Conservation (phyloP, 2,113 vertebrate species). For the Bujurquina vittata region DNA sequence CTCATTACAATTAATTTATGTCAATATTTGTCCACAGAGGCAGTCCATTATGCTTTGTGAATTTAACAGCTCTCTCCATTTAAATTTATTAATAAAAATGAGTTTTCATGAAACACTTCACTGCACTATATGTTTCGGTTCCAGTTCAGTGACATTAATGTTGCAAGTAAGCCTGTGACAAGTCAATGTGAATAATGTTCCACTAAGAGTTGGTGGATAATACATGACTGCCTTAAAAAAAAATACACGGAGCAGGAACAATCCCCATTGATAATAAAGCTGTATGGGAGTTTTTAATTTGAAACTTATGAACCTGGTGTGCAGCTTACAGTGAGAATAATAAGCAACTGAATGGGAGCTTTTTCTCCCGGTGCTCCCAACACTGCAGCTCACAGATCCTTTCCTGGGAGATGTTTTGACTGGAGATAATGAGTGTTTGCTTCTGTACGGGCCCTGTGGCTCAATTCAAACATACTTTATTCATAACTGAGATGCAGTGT, state of each 20-base stretch:
- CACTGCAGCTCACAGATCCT: not conserved
- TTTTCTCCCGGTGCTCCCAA: not conserved
- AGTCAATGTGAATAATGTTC: not conserved
- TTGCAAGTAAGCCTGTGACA: not conserved
- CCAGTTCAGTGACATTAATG: slow-evolving; percentile 32
- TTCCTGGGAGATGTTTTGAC: not conserved
- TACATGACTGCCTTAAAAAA: not conserved
- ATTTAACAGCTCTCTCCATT: not conserved
- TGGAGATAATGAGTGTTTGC: not conserved
- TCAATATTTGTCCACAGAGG: slow-evolving; percentile 27
- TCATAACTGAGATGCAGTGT: too few relatives aligned
- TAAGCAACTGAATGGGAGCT: not conserved
- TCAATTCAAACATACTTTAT: not conserved
- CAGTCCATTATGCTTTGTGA: slow-evolving; percentile 14
- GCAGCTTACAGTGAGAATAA: not conserved
- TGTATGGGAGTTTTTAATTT: slow-evolving; percentile 14
- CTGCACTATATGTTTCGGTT: not conserved
- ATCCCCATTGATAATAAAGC: not conserved
- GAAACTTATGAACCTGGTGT: not conserved
- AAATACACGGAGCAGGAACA: not conserved
- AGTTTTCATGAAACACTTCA: slow-evolving; percentile 13
- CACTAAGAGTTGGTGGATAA: slow-evolving; percentile 1
- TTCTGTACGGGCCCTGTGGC: not conserved
- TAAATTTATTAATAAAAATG: slow-evolving; percentile 25
- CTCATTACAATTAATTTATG: slow-evolving; percentile 28